phyloP scores from a whole-genome alignment of 2,888 invertebrate species.

The Hetaerina titia region DNA sequence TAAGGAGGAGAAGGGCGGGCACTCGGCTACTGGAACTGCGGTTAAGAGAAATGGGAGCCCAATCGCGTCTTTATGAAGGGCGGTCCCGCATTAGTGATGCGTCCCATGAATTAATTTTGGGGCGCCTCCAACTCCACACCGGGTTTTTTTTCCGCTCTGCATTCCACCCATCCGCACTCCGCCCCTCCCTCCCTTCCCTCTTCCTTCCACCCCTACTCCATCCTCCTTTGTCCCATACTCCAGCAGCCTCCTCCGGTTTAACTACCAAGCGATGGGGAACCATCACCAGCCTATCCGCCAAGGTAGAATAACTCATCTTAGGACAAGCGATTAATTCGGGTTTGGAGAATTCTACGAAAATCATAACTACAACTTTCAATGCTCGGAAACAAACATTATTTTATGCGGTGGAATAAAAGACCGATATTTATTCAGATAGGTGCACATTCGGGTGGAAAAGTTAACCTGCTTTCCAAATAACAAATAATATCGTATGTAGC shows the following conservation, averaged over 20 bases:
- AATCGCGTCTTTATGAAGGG: slow-evolving; percentile 45
- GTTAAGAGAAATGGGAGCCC: slow-evolving; percentile 4
- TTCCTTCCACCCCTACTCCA: neutral
- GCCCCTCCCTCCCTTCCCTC: neutral
- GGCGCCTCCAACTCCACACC: neutral
- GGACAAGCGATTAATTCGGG: no score
- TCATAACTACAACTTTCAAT: no score
- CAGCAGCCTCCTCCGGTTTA: neutral
- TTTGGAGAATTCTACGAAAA: no score
- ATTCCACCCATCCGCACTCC: neutral
- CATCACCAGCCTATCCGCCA: neutral
- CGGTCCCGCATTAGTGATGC: slow-evolving; percentile 46
- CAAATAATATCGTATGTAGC: no score
- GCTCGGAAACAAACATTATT: no score
- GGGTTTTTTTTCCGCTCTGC: neutral
- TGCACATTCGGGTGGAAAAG: no score
- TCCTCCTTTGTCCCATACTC: neutral
- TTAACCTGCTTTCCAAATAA: no score
- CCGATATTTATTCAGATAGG: no score
- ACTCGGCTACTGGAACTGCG: slow-evolving; percentile 50
- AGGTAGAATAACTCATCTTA: no score
- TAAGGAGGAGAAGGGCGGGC: slow-evolving; percentile 34
- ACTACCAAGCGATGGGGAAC: neutral
- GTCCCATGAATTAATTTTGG: slow-evolving; percentile 49
- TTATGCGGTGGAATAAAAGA: no score